These are phyloP conservation scores for Drosophila suboccidentalis DNA, from an alignment of 2,888 invertebrate genomes.

Conservation along the genomic window DNA sequence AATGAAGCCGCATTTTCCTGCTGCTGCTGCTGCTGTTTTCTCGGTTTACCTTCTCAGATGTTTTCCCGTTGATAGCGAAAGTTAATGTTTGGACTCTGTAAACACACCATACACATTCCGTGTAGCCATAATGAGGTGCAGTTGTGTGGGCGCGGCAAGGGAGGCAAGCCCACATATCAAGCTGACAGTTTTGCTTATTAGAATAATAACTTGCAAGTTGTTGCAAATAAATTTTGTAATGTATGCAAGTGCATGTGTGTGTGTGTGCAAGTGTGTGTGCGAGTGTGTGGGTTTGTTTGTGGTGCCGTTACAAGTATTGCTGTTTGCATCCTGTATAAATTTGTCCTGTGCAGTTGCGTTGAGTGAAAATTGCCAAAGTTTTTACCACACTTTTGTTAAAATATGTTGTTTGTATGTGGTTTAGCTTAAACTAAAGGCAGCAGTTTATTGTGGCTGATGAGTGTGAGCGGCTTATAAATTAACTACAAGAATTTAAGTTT, in stretches of 20 bases:
- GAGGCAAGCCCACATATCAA: slow-evolving; percentile 2
- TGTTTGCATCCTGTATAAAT: slow-evolving; percentile 69
- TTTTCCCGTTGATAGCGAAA: slow-evolving; percentile 23
- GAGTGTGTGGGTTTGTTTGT: slow-evolving; percentile 23
- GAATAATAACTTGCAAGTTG: slow-evolving; percentile 45
- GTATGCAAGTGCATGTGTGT: slow-evolving; percentile 6
- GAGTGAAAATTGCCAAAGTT: slow-evolving; percentile 73
- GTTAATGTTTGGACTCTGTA: slow-evolving; percentile 39
- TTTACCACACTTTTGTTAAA: slow-evolving; percentile 37
- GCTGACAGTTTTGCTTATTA: slow-evolving; percentile 37
- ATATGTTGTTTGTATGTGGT: slow-evolving; percentile 27
- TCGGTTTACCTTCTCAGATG: slow-evolving; percentile 47
- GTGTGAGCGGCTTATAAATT: slow-evolving; percentile 33
- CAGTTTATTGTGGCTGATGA: slow-evolving; percentile 52
- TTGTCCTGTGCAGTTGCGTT: slow-evolving; percentile 56
- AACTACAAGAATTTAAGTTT: slow-evolving; percentile 23
- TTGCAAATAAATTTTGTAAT: slow-evolving; percentile 45
- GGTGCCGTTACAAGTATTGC: slow-evolving; percentile 16
- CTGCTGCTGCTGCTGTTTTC: no score
- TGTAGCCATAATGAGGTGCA: slow-evolving; percentile 30
- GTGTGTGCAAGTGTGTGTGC: not conserved
- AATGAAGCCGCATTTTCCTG: slow-evolving; percentile 33
- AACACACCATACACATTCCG: slow-evolving; percentile 11
- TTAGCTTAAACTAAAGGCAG: slow-evolving; percentile 39
- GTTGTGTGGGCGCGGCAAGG: slow-evolving; percentile 17